Evolutionary conservation across 1,140 invertebrate species (phyloP).

Genomic region (Lepidurus couesii): DNA sequence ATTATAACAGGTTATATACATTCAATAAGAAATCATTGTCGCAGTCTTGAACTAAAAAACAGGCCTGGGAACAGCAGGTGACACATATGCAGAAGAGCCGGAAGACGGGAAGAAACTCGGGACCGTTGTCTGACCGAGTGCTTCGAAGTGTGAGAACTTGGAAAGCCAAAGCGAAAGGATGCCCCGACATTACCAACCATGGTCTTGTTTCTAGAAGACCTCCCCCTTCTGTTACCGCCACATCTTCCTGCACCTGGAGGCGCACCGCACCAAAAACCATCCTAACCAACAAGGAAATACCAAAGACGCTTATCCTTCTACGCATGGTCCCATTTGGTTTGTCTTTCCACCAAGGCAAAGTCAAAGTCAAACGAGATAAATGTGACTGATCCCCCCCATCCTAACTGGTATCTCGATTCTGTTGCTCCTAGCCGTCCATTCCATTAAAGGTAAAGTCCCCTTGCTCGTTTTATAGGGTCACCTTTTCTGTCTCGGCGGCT

Average conservation of each 20-base stretch:
- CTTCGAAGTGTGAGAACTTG: constrained; percentile 1
- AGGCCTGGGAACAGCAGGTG: constrained; percentile 1
- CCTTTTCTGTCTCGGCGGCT: constrained; percentile 6
- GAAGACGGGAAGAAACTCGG: neutral
- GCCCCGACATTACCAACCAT: neutral
- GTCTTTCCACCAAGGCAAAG: neutral
- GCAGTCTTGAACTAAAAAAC: neutral
- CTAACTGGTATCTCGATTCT: neutral
- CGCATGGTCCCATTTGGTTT: neutral
- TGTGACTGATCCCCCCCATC: neutral
- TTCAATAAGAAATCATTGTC: neutral
- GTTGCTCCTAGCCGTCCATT: neutral
- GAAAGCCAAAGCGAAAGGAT: constrained; percentile 1
- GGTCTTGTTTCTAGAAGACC: neutral
- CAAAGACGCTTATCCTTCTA: neutral
- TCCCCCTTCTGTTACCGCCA: neutral
- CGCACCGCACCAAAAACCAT: neutral
- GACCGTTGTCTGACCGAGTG: constrained; percentile 13
- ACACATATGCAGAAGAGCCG: constrained; percentile 12
- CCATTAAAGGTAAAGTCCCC: constrained; percentile 3
- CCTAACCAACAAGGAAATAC: constrained; percentile 7
- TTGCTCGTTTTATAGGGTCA: constrained; percentile 14
- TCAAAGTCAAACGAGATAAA: constrained; percentile 12
- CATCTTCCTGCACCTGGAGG: neutral
- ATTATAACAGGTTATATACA: neutral